Conservation (phyloP, 2,113 vertebrate genomes). For the Tretioscincus oriximinensis region DNA sequence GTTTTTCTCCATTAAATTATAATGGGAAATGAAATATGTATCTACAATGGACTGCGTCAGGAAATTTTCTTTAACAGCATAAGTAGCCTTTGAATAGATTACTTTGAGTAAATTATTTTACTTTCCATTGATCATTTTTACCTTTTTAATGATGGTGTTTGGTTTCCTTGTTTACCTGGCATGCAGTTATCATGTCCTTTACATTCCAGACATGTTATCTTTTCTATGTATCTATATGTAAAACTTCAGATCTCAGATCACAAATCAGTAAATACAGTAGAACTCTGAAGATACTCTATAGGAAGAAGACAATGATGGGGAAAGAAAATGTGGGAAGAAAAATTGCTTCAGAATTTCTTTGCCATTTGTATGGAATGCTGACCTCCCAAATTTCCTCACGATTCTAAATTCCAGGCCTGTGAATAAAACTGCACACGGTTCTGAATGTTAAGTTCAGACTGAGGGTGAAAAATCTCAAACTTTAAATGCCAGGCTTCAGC, state of each 20-base stretch:
- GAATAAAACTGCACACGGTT: no score
- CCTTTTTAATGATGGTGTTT: conserved; percentile 11
- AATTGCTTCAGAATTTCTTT: not conserved
- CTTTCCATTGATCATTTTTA: conserved; percentile 10
- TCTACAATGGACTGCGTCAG: not conserved
- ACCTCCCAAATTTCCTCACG: no score
- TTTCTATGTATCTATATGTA: not conserved
- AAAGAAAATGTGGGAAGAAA: not conserved
- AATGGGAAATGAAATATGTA: not conserved
- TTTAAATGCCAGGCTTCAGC: not conserved
- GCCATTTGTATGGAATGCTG: not conserved
- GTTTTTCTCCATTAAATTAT: not conserved
- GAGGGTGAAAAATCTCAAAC: no score
- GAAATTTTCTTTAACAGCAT: conserved; percentile 10
- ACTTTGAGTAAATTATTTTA: not conserved
- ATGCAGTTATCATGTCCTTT: not conserved
- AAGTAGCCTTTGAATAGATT: no score
- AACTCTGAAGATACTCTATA: not conserved
- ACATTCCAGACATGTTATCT: conserved; percentile 3
- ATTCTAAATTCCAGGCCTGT: no score
- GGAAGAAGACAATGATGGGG: not conserved
- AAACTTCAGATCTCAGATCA: not conserved
- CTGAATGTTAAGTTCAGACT: no score
- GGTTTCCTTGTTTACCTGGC: conserved; percentile 5
- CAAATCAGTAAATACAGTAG: not conserved